These are phyloP conservation scores for Trisateles emortualis DNA, from an alignment of 2,888 invertebrate species.

Conservation along the genomic window DNA sequence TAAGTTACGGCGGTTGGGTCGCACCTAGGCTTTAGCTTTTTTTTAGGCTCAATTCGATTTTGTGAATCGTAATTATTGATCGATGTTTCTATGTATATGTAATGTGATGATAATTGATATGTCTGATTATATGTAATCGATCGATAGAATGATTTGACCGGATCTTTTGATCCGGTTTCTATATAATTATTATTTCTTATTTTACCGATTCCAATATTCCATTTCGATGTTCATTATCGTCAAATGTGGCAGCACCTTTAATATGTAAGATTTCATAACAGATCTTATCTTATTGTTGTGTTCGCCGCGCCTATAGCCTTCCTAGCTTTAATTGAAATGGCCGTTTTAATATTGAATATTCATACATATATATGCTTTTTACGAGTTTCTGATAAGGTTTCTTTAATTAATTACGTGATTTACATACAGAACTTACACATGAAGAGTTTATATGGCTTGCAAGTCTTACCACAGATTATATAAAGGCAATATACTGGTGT, in stretches of 20 bases:
- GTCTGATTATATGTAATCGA: too few species aligned
- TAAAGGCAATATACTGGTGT: neutral
- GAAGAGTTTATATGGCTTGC: neutral
- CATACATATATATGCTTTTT: slow-evolving; percentile 17
- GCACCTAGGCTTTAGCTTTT: too few species aligned
- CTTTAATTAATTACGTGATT: slow-evolving; percentile 15
- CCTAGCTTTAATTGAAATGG: slow-evolving; percentile 57
- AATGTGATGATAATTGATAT: too few species aligned
- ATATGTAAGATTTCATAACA: slow-evolving; percentile 60
- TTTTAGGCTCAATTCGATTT: too few species aligned
- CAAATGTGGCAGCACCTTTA: slow-evolving; percentile 26
- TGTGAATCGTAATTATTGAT: too few species aligned
- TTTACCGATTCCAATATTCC: too few species aligned
- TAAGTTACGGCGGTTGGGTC: too few species aligned
- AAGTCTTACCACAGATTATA: neutral
- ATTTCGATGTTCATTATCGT: too few species aligned
- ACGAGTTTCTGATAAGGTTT: slow-evolving; percentile 14
- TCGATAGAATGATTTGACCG: too few species aligned
- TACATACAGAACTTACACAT: slow-evolving; percentile 9
- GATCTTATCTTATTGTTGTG: slow-evolving; percentile 57
- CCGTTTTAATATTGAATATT: slow-evolving; percentile 27
- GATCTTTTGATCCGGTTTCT: too few species aligned
- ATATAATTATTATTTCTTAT: too few species aligned
- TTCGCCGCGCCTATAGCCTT: slow-evolving; percentile 49
- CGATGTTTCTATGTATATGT: too few species aligned